phyloP scores from a whole-genome alignment of 1,140 invertebrate species.

The Drosophila equinoxialis region DNA sequence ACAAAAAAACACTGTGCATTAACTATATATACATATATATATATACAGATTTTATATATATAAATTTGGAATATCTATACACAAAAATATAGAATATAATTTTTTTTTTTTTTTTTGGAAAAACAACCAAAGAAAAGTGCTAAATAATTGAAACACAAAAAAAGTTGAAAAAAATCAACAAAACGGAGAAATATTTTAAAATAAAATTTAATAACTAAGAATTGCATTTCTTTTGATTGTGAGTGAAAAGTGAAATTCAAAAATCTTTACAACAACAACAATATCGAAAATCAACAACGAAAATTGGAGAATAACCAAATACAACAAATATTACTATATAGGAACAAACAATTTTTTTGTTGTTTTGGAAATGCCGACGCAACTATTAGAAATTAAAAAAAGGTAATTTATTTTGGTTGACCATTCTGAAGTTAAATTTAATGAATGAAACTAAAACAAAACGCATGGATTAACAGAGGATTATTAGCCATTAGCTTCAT shows the following conservation, averaged over 20 bases:
- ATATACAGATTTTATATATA: conserved; percentile 13
- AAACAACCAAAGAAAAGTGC: conserved; percentile 48
- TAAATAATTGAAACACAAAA: conserved; percentile 19
- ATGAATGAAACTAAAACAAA: neutral
- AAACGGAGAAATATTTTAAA: neutral
- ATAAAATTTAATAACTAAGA: conserved; percentile 27
- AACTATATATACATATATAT: neutral
- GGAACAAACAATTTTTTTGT: conserved; percentile 5
- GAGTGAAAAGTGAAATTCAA: conserved; percentile 33
- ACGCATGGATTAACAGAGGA: neutral
- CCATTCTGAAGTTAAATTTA: neutral
- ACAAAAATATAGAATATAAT: no score
- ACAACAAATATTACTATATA: conserved; percentile 20
- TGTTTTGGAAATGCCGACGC: conserved; percentile 47
- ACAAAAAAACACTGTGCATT: conserved; percentile 46
- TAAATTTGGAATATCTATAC: conserved; percentile 25
- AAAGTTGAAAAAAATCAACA: conserved; percentile 8
- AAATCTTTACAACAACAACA: conserved; percentile 16
- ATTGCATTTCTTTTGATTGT: neutral
- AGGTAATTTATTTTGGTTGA: conserved; percentile 30
- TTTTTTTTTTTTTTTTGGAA: conserved; percentile 35
- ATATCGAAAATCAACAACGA: conserved; percentile 24
- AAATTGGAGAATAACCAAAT: conserved; percentile 8
- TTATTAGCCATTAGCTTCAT: neutral
- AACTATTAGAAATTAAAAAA: conserved; percentile 36